Conservation (phyloP, 2,113 vertebrate genomes). For the Oncorhynchus keta region DNA sequence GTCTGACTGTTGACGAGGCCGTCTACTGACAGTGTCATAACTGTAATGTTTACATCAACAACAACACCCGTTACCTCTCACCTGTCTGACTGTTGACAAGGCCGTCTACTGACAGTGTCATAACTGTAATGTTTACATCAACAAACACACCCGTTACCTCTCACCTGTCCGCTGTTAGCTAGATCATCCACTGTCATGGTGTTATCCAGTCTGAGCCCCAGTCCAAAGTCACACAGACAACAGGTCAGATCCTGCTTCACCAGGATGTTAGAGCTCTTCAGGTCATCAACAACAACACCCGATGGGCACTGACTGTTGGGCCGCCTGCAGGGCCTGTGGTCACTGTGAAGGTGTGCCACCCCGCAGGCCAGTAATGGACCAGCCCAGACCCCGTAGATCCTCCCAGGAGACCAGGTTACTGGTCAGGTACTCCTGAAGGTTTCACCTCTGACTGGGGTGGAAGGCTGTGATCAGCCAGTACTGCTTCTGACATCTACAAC, state of each 20-base stretch:
- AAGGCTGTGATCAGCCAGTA: slow-evolving; percentile 97
- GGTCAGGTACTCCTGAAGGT: slow-evolving; percentile 86
- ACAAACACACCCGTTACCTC: too few species aligned
- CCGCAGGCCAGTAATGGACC: slow-evolving; percentile 85
- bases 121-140: too few species aligned
- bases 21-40: too few species aligned
- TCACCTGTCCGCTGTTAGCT: slow-evolving; percentile 94
- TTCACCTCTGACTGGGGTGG: slow-evolving; percentile 76
- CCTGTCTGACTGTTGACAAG: too few species aligned
- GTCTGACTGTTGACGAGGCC: slow-evolving; percentile 52
- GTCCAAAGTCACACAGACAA: slow-evolving; percentile 94
- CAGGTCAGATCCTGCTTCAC: slow-evolving; percentile 92
- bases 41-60: too few species aligned
- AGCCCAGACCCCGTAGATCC: slow-evolving; percentile 82
- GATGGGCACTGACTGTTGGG: slow-evolving; percentile 87
- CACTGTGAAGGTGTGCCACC: slow-evolving; percentile 92
- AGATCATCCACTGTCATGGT: slow-evolving; percentile 91
- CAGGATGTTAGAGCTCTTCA: slow-evolving; percentile 96
- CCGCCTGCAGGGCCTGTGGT: slow-evolving; percentile 84
- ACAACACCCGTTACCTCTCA: too few species aligned
- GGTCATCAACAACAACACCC: too few species aligned
- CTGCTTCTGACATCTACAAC: slow-evolving; percentile 59
- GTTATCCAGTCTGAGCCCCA: slow-evolving; percentile 88
- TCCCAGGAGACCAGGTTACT: slow-evolving; percentile 87
- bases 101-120: too few species aligned